A percentile compares a stretch with the other conserved stretches of the same genome.
Conservation (phyloP, 2,113 vertebrate genomes). For the Rissa tridactyla region DNA sequence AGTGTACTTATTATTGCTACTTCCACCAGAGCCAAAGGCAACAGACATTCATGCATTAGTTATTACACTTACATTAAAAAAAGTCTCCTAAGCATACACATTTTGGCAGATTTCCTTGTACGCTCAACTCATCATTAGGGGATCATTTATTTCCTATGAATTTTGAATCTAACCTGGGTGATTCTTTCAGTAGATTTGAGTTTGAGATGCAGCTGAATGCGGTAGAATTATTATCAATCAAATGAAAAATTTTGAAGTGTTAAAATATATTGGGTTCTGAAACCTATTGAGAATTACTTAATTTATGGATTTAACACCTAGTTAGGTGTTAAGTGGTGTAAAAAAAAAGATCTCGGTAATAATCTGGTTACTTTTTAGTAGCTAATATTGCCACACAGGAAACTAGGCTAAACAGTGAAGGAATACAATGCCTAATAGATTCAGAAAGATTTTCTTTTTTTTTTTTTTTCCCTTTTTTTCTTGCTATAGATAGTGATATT, state of each 20-base stretch:
- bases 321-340: neutral
- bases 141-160: neutral
- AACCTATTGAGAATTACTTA: neutral
- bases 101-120: neutral
- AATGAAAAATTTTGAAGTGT: neutral
- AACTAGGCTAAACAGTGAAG: neutral
- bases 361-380: conserved; percentile 36
- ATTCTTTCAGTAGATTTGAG: neutral
- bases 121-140: neutral
- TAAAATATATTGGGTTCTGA: neutral
- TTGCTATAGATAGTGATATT: neutral
- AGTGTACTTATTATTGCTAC: neutral
- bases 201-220: neutral
- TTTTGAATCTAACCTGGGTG: neutral
- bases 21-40: neutral
- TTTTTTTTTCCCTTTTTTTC: neutral
- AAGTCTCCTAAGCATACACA: neutral
- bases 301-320: neutral
- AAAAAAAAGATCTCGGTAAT: neutral
- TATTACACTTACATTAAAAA: neutral
- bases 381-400: neutral
- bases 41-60: neutral
- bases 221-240: neutral
- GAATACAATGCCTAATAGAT: neutral
- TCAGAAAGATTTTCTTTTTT: neutral